phyloP scores from a whole-genome alignment of 2,888 invertebrate species.

The Conops quadrifasciatus region DNA sequence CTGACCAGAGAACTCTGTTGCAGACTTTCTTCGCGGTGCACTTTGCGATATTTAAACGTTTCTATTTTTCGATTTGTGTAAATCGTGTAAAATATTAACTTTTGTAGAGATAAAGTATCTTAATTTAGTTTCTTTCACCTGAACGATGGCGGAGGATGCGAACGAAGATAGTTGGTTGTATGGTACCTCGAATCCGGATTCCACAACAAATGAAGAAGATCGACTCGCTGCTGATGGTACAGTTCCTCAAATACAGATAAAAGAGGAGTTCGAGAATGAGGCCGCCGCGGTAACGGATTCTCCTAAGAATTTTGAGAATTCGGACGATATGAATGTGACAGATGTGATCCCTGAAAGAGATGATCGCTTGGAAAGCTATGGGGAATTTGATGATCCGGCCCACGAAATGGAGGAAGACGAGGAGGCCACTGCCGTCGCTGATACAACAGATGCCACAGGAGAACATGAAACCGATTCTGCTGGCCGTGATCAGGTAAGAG shows the following conservation, averaged over 20 bases:
- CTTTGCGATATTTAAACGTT: too few relatives aligned
- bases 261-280: slow-evolving; percentile 44
- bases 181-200: slow-evolving; percentile 75
- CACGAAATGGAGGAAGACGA: slow-evolving; percentile 63
- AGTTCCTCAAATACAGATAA: slow-evolving; percentile 8
- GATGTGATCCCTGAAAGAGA: slow-evolving; percentile 37
- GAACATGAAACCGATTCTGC: slow-evolving; percentile 43
- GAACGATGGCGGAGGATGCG: slow-evolving; percentile 66
- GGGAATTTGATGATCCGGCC: slow-evolving; percentile 62
- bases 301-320: slow-evolving; percentile 33
- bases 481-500: slow-evolving; percentile 31
- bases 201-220: slow-evolving; percentile 59
- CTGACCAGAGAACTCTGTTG: too few relatives aligned
- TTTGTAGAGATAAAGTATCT: neutral
- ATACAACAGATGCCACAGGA: slow-evolving; percentile 50
- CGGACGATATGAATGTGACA: slow-evolving; percentile 27
- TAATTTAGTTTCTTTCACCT: neutral
- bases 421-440: slow-evolving; percentile 53
- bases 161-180: slow-evolving; percentile 91
- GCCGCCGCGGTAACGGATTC: slow-evolving; percentile 42
- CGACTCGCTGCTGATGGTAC: neutral
- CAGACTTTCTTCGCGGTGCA: too few relatives aligned
- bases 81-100: neutral
- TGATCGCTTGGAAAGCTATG: slow-evolving; percentile 40
- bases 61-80: neutral